These are phyloP conservation scores for Catagonus wagneri DNA, from an alignment of 2,113 vertebrate species.

Conservation along the genomic window DNA sequence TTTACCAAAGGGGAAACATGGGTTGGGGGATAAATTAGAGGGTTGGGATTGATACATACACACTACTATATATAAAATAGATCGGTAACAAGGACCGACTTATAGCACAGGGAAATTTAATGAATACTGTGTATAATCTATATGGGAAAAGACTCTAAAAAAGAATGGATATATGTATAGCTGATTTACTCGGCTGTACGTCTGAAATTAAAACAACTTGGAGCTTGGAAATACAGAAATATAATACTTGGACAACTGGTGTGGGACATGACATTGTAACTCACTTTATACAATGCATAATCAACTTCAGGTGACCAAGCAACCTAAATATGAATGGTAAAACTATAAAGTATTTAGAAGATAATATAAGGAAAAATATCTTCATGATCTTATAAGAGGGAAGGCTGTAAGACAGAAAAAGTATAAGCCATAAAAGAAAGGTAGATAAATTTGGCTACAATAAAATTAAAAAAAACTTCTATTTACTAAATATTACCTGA, in stretches of 20 bases:
- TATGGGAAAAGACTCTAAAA: no score
- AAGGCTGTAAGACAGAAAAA: not conserved
- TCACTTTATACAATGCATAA: not conserved
- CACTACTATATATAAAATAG: no score
- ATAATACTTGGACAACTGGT: not conserved
- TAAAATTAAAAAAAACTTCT: conserved; percentile 33
- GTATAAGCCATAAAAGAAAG: not conserved
- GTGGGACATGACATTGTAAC: not conserved
- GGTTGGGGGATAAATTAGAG: no score
- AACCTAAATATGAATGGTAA: not conserved
- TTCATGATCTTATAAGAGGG: not conserved
- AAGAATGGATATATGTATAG: no score
- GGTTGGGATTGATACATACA: no score
- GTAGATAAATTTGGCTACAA: not conserved
- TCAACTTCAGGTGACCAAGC: not conserved
- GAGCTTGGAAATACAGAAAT: not conserved
- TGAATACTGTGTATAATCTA: no score
- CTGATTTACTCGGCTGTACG: no score
- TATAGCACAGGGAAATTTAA: no score
- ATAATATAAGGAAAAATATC: not conserved
- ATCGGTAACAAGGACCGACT: no score
- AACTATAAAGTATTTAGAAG: not conserved
- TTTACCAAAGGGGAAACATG: no score
- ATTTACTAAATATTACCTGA: not conserved
- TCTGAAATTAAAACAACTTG: no score